phyloP scores from a whole-genome alignment of 2,888 invertebrate genomes.

The Sinelater perroti region DNA sequence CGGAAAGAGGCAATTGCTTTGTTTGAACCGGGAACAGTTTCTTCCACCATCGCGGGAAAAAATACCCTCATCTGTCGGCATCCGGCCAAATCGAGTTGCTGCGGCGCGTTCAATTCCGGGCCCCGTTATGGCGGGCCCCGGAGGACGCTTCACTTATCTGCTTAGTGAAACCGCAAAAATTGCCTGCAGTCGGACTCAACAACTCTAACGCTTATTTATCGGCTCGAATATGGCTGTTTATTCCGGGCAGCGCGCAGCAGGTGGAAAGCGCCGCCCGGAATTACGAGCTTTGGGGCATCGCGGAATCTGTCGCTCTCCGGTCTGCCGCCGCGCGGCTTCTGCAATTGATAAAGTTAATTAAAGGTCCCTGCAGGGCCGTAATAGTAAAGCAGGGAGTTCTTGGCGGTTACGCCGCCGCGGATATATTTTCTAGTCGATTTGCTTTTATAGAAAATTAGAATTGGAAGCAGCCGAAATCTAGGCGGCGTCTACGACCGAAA shows the following conservation, averaged over 20 bases:
- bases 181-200: conserved; percentile 39
- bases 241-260: conserved; percentile 20
- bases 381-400: conserved; percentile 21
- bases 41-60: conserved; percentile 30
- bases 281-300: conserved; percentile 17
- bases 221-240: too few relatives aligned
- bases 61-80: conserved; percentile 34
- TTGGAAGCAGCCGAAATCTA: conserved; percentile 24
- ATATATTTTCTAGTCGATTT: conserved; percentile 36
- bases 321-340: too few relatives aligned
- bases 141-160: conserved; percentile 40
- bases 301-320: conserved; percentile 20
- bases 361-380: conserved; percentile 13
- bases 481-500: conserved; percentile 21
- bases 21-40: conserved; percentile 36
- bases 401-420: conserved; percentile 22
- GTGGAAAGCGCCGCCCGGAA: conserved; percentile 17
- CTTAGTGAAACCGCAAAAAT: conserved; percentile 40
- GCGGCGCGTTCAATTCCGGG: conserved; percentile 33
- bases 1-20: conserved; percentile 31
- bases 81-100: conserved; percentile 36
- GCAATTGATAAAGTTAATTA: conserved; percentile 21
- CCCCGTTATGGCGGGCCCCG: conserved; percentile 34
- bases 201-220: too few relatives aligned
- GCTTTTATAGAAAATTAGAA: conserved; percentile 36